Conservation (phyloP, 2,113 vertebrate genomes). For the Thomomys bottae region DNA sequence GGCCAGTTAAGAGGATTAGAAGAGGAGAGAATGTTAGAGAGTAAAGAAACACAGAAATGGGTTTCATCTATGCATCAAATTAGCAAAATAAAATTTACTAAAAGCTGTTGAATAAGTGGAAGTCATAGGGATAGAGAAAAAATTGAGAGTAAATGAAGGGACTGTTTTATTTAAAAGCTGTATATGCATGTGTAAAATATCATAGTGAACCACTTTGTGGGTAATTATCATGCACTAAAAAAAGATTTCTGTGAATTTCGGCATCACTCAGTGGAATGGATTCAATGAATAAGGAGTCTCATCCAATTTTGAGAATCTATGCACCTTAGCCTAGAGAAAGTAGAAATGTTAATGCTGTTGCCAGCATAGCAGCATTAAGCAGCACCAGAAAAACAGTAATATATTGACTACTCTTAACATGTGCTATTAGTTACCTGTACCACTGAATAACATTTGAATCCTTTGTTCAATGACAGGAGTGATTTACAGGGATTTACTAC, state of each 20-base stretch:
- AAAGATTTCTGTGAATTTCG: not conserved
- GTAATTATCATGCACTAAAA: too few species aligned
- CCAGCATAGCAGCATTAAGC: not conserved
- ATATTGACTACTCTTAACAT: conserved; percentile 17
- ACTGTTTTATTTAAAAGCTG: too few species aligned
- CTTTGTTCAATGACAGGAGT: not conserved
- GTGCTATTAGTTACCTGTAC: not conserved
- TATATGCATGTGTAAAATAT: too few species aligned
- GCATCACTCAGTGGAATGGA: not conserved
- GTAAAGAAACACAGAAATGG: too few species aligned
- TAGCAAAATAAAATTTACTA: too few species aligned
- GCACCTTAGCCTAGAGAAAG: not conserved
- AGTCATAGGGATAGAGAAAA: too few species aligned
- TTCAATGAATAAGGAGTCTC: not conserved
- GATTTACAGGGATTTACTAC: conserved; percentile 44
- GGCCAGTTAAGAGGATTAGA: too few species aligned
- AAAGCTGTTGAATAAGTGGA: too few species aligned
- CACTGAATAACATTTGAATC: not conserved
- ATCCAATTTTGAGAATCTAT: not conserved
- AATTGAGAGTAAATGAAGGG: too few species aligned
- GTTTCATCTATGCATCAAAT: too few species aligned
- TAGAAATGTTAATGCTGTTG: not conserved
- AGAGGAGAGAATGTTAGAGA: too few species aligned
- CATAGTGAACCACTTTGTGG: too few species aligned
- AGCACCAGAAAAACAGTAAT: not conserved